phyloP scores from a whole-genome alignment of 37 sponge, comb jelly and placozoan genomes.

The Aplysina aerophoba region DNA sequence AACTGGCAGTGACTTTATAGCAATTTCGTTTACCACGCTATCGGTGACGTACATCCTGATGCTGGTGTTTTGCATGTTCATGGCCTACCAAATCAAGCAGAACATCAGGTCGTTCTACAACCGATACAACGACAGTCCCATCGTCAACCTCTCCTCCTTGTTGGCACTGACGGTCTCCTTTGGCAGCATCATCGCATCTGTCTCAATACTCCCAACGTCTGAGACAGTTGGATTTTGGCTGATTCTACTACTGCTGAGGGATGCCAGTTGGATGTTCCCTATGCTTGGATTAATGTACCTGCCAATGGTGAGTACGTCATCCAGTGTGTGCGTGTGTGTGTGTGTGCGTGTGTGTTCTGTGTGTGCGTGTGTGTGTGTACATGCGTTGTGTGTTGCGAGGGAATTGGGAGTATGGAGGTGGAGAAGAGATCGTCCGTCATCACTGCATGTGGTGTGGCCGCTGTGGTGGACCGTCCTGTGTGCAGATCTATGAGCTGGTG shows the following conservation, averaged over 20 bases:
- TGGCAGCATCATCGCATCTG: too few species aligned
- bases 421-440: too few species aligned
- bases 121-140: constrained; percentile 20
- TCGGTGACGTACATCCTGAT: neutral
- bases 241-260: neutral
- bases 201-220: too few species aligned
- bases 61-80: constrained; percentile 28
- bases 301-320: constrained; percentile 13
- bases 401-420: neutral
- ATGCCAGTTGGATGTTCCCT: constrained; percentile 17
- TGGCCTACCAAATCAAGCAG: constrained; percentile 19
- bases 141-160: constrained; percentile 12
- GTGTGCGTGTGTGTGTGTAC: neutral
- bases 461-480: neutral
- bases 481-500: neutral
- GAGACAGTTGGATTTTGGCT: neutral
- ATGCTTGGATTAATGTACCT: constrained; percentile 2
- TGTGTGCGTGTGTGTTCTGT: neutral
- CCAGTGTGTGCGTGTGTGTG: too few species aligned
- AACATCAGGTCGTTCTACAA: neutral
- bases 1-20: neutral
- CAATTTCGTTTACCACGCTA: neutral
- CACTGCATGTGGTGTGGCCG: too few species aligned
- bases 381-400: neutral
- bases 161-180: neutral